A percentile compares a stretch with the other conserved stretches of the same genome.
These are phyloP conservation scores for Carposina sasakii DNA, from an alignment of 1,140 invertebrate genomes.

Conservation along the genomic window DNA sequence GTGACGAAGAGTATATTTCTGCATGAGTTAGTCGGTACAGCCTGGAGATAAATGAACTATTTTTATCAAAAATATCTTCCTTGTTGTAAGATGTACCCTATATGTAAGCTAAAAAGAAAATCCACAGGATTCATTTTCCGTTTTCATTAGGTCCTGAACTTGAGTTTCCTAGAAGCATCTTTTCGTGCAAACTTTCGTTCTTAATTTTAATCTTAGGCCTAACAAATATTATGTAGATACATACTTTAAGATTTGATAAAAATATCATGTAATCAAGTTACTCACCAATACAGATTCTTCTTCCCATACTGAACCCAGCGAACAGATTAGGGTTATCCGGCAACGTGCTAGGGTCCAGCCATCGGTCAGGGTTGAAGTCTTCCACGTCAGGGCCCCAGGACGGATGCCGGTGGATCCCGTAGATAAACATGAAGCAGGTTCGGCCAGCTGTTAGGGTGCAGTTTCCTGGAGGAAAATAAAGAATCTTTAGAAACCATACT, in stretches of 20 bases:
- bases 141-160: too few relatives aligned
- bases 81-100: too few relatives aligned
- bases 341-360: constrained; percentile 71
- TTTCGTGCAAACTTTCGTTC: too few relatives aligned
- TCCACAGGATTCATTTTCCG: too few relatives aligned
- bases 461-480: constrained; percentile 19
- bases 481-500: too few relatives aligned
- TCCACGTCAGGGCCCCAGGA: constrained; percentile 37
- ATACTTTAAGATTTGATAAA: background rate
- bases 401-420: constrained; percentile 20
- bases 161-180: too few relatives aligned
- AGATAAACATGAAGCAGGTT: constrained; percentile 15
- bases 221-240: background rate
- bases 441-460: constrained; percentile 16
- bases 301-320: constrained; percentile 76
- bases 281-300: constrained; percentile 74
- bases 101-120: too few relatives aligned
- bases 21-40: too few relatives aligned
- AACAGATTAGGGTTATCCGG: constrained; percentile 64
- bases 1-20: too few relatives aligned
- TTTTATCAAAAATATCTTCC: too few relatives aligned
- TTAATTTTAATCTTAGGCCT: too few relatives aligned
- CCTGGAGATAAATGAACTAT: too few relatives aligned
- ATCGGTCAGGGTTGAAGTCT: constrained; percentile 78
- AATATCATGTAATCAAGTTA: background rate